Conservation (phyloP, 2,888 invertebrate genomes). For the Cetonia aurata region DNA sequence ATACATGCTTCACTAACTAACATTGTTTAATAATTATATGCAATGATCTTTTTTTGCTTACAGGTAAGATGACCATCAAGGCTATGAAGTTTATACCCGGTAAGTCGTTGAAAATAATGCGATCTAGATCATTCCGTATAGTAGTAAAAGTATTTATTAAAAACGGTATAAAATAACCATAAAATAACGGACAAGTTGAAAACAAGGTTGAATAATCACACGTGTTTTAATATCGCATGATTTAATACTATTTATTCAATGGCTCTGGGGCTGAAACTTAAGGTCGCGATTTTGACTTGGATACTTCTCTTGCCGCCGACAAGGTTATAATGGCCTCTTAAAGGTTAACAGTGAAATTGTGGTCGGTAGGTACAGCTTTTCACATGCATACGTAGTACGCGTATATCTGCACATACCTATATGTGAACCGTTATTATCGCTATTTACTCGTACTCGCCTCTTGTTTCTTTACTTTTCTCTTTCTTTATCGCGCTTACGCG, state of each 20-base stretch:
- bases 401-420: not conserved
- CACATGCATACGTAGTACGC: not conserved
- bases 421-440: conserved; percentile 21
- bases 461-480: conserved; percentile 12
- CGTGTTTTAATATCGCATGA: conserved; percentile 59
- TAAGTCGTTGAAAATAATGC: conserved; percentile 34
- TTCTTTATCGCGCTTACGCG: not conserved
- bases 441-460: conserved; percentile 12
- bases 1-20: not conserved
- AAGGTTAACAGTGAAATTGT: conserved; percentile 47
- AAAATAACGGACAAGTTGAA: conserved; percentile 53
- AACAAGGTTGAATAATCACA: conserved; percentile 59
- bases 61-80: conserved; percentile 37
- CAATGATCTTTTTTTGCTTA: conserved; percentile 17
- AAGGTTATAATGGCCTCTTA: conserved; percentile 47
- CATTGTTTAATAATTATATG: not conserved
- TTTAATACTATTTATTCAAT: conserved; percentile 56
- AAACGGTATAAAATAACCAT: conserved; percentile 49
- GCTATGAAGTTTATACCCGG: conserved; percentile 25
- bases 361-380: conserved; percentile 28
- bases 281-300: conserved; percentile 52
- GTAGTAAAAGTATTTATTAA: conserved; percentile 42
- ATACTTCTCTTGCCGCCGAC: conserved; percentile 46
- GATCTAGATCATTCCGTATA: conserved; percentile 39
- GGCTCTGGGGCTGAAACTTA: conserved; percentile 54